Evolutionary conservation across 2,113 vertebrate species (phyloP).

Genomic region (Oryzias melastigma): DNA sequence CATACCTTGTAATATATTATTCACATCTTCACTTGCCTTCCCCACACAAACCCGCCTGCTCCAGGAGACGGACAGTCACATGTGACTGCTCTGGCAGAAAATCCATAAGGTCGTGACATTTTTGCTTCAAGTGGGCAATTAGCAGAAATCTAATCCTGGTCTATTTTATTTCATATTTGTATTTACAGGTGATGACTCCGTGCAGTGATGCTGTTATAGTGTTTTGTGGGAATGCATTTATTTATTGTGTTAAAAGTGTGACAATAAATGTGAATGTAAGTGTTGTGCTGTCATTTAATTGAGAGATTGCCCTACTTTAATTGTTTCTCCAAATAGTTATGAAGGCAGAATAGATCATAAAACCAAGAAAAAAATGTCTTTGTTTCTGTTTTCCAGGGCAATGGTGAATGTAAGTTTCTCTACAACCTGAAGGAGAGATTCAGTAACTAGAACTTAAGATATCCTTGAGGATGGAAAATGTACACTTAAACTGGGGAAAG

Average conservation of each 20-base stretch:
- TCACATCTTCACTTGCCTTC: conserved; percentile 63
- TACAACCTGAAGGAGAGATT: too few species aligned
- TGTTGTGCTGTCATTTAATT: too few species aligned
- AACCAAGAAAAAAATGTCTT: too few species aligned
- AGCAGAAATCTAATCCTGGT: conserved; percentile 67
- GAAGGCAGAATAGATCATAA: too few species aligned
- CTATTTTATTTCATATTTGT: conserved; percentile 71
- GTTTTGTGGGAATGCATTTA: conserved; percentile 44
- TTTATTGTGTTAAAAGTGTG: conserved; percentile 1
- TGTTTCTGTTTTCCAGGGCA: too few species aligned
- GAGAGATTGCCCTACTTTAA: too few species aligned
- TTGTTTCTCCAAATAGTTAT: too few species aligned
- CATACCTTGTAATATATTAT: conserved; percentile 82
- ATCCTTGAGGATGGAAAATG: too few species aligned
- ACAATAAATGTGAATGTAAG: background rate
- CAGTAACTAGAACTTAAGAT: too few species aligned
- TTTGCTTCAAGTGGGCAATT: conserved; percentile 79
- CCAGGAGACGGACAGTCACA: conserved; percentile 71
- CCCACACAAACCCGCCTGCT: conserved; percentile 41
- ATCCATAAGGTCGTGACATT: conserved; percentile 78
- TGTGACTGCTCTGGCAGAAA: conserved; percentile 77
- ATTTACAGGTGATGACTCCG: conserved; percentile 68
- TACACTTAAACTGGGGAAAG: too few species aligned
- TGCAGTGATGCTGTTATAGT: conserved; percentile 64
- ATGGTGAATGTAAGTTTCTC: too few species aligned